Percentiles rank a stretch among this genome's conserved stretches.
Conservation (phyloP, 2,797 vertebrate species). For the Lagocephalus sceleratus region DNA sequence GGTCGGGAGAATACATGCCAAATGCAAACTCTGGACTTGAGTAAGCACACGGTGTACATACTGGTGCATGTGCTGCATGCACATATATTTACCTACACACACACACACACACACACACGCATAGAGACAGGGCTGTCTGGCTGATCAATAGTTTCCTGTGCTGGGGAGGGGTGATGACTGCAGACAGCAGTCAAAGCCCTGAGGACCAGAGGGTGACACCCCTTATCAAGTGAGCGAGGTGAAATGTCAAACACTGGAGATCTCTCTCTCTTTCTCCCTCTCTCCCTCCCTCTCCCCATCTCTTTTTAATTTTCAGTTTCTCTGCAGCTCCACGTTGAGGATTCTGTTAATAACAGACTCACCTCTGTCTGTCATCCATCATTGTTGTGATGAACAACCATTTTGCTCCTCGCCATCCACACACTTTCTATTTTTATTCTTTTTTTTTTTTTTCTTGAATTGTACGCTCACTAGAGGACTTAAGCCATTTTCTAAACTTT, state of each 20-base stretch:
- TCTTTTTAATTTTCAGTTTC: background rate
- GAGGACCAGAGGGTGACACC: constrained; percentile 74
- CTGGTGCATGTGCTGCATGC: constrained; percentile 10
- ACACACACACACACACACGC: constrained; percentile 15
- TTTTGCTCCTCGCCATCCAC: constrained; percentile 10
- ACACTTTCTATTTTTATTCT: background rate
- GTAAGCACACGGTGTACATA: constrained; percentile 24
- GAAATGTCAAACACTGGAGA: constrained; percentile 75
- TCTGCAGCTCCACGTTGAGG: background rate
- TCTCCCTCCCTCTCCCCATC: constrained; percentile 12
- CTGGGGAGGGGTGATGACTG: constrained; percentile 70
- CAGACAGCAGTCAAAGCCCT: constrained; percentile 74
- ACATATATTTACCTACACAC: constrained; percentile 19
- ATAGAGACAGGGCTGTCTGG: constrained; percentile 57
- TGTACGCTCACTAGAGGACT: constrained; percentile 12
- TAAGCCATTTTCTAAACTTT: constrained; percentile 15
- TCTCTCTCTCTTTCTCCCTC: constrained; percentile 42
- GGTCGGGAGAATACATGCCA: constrained; percentile 26
- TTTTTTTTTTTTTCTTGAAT: background rate
- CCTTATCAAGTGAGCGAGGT: constrained; percentile 78
- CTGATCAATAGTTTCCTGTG: constrained; percentile 76
- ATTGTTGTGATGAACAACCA: constrained; percentile 32
- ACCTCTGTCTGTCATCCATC: constrained; percentile 20
- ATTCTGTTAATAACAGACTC: constrained; percentile 37
- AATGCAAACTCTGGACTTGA: constrained; percentile 47